These are phyloP conservation scores for Rhyacichthys aspro DNA, from an alignment of 2,797 vertebrate genomes.

Conservation along the genomic window DNA sequence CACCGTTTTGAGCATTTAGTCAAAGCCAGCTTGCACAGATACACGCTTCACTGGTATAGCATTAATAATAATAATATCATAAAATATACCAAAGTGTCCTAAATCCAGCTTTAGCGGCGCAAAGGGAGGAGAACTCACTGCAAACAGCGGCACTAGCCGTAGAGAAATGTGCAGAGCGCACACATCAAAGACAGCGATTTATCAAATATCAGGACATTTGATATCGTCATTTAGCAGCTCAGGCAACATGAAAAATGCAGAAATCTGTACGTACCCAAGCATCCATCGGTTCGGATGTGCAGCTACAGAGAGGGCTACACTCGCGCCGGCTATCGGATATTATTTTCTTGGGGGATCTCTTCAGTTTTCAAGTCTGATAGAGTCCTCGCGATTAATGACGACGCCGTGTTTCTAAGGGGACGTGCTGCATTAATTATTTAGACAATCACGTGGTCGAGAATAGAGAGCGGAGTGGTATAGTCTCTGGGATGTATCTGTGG, in stretches of 20 bases:
- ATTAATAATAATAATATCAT: neutral
- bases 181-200: slow-evolving; percentile 90
- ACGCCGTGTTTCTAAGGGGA: slow-evolving; percentile 99
- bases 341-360: slow-evolving; percentile 99
- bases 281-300: slow-evolving; percentile 88
- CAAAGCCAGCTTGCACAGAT: slow-evolving; percentile 56
- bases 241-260: slow-evolving; percentile 85
- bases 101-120: slow-evolving; percentile 1
- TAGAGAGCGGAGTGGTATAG: slow-evolving; percentile 87
- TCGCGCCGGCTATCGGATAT: slow-evolving; percentile 89
- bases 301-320: slow-evolving; percentile 83
- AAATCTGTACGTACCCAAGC: slow-evolving; percentile 95
- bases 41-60: slow-evolving; percentile 41
- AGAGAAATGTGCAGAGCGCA: slow-evolving; percentile 77
- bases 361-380: slow-evolving; percentile 99
- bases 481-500: slow-evolving; percentile 88
- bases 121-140: slow-evolving; percentile 14
- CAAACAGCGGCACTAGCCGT: slow-evolving; percentile 38
- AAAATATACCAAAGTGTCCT: slow-evolving; percentile 8
- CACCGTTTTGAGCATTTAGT: slow-evolving; percentile 51
- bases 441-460: slow-evolving; percentile 98
- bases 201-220: slow-evolving; percentile 88
- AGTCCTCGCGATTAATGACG: slow-evolving; percentile 99
- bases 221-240: slow-evolving; percentile 90
- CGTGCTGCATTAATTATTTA: slow-evolving; percentile 99